phyloP scores from a whole-genome alignment of 1,140 invertebrate genomes.

The Pachypeltis micranthus region DNA sequence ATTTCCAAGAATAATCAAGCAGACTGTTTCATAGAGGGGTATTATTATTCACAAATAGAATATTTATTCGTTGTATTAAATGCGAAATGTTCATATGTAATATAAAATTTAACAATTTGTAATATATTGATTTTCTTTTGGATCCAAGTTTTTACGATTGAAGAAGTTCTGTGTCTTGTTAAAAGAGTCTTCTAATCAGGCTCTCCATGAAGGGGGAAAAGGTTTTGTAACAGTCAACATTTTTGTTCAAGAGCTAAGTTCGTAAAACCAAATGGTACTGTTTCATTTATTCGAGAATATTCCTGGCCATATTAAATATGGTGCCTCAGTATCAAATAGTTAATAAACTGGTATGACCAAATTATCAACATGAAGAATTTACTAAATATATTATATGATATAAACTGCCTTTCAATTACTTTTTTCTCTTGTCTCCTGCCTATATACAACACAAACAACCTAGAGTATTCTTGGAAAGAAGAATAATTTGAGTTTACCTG shows the following conservation, averaged over 20 bases:
- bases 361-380: conserved; percentile 3
- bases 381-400: no score
- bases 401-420: no score
- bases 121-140: conserved; percentile 4
- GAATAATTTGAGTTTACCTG: no score
- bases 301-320: conserved; percentile 5
- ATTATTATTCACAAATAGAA: conserved; percentile 7
- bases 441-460: no score
- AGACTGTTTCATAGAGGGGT: conserved; percentile 3
- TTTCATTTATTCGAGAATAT: background rate
- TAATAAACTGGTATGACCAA: conserved; percentile 8
- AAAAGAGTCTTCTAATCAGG: background rate
- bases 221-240: background rate
- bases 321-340: conserved; percentile 9
- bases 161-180: background rate
- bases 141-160: conserved; percentile 1
- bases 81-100: conserved; percentile 9
- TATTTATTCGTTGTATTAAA: conserved; percentile 10
- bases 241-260: conserved; percentile 6
- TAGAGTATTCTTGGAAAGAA: no score
- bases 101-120: conserved; percentile 10
- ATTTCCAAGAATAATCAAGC: conserved; percentile 4
- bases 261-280: background rate
- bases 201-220: background rate
- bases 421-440: no score